A percentile compares a stretch with the other conserved stretches of the same genome.
These are phyloP conservation scores for Mormyrus iriodes DNA, from an alignment of 2,113 vertebrate genomes.

Conservation along the genomic window DNA sequence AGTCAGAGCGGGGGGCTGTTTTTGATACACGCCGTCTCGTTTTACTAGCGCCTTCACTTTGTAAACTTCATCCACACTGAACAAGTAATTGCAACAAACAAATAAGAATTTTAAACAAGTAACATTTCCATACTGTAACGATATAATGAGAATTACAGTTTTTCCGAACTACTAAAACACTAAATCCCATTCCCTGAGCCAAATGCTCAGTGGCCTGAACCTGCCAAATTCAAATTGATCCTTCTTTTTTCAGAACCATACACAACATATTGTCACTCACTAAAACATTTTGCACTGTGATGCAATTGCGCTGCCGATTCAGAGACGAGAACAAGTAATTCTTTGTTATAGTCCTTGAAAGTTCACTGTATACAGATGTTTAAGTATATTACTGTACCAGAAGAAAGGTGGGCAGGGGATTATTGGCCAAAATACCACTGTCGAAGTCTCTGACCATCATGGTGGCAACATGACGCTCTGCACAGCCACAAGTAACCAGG, in stretches of 20 bases:
- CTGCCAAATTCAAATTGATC: background rate
- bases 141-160: background rate
- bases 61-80: background rate
- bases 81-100: background rate
- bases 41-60: background rate
- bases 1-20: background rate
- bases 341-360: background rate
- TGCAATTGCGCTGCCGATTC: slow-evolving; percentile 8
- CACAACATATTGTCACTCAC: background rate
- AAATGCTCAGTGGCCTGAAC: background rate
- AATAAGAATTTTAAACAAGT: background rate
- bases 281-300: slow-evolving; percentile 12
- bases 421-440: background rate
- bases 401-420: background rate
- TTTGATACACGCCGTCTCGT: background rate
- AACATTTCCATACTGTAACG: background rate
- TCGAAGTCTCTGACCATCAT: background rate
- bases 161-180: background rate
- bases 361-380: background rate
- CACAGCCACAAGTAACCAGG: background rate
- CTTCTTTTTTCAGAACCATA: background rate
- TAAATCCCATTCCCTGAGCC: background rate
- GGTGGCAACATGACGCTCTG: background rate
- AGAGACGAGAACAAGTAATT: background rate
- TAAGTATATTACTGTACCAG: background rate